Conservation (phyloP, 2,113 vertebrate genomes). For the Corydoras maculifer region DNA sequence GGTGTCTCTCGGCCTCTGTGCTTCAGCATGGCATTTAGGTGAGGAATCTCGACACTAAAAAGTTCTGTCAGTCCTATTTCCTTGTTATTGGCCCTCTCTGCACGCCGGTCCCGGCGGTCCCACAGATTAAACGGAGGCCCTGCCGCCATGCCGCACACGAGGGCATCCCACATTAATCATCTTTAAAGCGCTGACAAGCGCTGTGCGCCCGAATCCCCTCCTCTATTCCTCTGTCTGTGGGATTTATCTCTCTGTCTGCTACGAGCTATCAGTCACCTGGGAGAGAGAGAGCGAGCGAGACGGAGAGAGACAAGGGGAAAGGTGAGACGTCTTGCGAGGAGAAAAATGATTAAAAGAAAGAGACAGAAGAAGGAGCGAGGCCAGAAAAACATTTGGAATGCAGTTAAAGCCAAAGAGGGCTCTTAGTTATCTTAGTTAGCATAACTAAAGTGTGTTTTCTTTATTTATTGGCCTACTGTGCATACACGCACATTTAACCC, state of each 20-base stretch:
- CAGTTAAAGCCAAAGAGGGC: background rate
- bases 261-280: conserved; percentile 76
- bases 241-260: conserved; percentile 80
- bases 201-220: conserved; percentile 49
- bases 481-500: too few relatives aligned
- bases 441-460: background rate
- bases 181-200: conserved; percentile 96
- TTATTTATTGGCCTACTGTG: too few relatives aligned
- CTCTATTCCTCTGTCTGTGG: conserved; percentile 43
- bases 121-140: conserved; percentile 66
- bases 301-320: conserved; percentile 52
- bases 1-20: conserved; percentile 53
- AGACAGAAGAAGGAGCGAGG: conserved; percentile 39
- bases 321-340: conserved; percentile 21
- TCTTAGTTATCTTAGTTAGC: background rate
- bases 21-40: conserved; percentile 83
- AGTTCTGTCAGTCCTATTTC: conserved; percentile 99
- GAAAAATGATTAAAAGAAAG: conserved; percentile 31
- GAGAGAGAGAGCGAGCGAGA: conserved; percentile 62
- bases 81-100: conserved; percentile 85
- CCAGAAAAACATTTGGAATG: background rate
- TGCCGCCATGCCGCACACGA: conserved; percentile 60
- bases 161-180: conserved; percentile 96
- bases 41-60: conserved; percentile 97
- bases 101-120: conserved; percentile 51